phyloP scores from a whole-genome alignment of 2,113 vertebrate genomes.

The Tichodroma muraria region DNA sequence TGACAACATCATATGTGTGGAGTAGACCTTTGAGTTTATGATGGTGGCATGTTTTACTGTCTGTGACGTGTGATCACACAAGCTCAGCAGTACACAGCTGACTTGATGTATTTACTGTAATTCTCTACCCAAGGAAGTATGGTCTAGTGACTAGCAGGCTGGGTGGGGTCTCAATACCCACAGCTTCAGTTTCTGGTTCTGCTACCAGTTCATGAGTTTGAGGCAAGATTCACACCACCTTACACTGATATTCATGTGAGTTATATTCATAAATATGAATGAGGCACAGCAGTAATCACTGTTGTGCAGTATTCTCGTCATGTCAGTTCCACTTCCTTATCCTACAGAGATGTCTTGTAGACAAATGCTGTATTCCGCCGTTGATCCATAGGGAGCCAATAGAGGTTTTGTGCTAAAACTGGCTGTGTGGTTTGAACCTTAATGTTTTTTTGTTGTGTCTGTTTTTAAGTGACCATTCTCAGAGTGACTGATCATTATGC shows the following conservation, averaged over 20 bases:
- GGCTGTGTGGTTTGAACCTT: not conserved
- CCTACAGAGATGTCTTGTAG: not conserved
- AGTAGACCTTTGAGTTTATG: not conserved
- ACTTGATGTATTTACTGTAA: not conserved
- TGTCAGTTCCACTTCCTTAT: not conserved
- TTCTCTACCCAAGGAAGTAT: not conserved
- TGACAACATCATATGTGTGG: not conserved
- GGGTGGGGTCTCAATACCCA: not conserved
- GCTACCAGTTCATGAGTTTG: not conserved
- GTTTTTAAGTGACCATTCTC: not conserved
- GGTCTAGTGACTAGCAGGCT: not conserved
- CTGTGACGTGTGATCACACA: not conserved
- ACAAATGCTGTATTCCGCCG: not conserved
- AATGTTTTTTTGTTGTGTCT: not conserved
- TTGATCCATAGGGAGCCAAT: not conserved
- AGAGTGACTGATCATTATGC: fast-evolving
- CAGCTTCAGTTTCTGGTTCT: not conserved
- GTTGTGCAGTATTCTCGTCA: not conserved
- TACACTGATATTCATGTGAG: not conserved
- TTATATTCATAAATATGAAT: not conserved
- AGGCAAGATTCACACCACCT: not conserved
- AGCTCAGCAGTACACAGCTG: not conserved
- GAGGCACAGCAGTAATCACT: not conserved
- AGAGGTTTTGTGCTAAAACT: not conserved
- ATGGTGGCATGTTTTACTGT: not conserved